Evolutionary conservation across 2,113 vertebrate genomes (phyloP).

Genomic region (Acinonyx jubatus): DNA sequence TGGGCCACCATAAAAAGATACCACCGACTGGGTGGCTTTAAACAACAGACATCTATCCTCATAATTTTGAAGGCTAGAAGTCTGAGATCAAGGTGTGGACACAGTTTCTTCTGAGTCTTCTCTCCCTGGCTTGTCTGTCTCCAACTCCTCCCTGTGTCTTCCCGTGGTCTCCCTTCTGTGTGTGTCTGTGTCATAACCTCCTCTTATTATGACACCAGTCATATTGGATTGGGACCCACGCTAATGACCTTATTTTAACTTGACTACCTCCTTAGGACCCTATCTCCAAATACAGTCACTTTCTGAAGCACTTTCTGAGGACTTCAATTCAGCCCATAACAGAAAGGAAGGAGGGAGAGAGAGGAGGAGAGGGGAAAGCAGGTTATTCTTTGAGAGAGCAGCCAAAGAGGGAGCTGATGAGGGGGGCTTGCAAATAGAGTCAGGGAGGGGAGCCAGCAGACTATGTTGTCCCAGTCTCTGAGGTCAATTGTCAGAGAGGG

Average conservation of each 20-base stretch:
- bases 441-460: too few species aligned
- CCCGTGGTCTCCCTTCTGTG: neutral
- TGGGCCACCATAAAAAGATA: neutral
- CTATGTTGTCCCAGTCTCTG: neutral
- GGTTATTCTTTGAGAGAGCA: neutral
- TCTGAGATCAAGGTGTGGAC: neutral
- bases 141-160: neutral
- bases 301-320: neutral
- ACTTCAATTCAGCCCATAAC: neutral
- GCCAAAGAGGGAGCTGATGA: neutral
- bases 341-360: neutral
- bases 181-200: neutral
- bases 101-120: neutral
- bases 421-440: too few species aligned
- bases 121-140: neutral
- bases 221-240: neutral
- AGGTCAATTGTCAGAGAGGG: neutral
- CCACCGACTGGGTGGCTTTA: neutral
- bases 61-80: neutral
- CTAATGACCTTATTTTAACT: neutral
- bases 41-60: neutral
- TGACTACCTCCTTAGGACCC: neutral
- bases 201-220: neutral
- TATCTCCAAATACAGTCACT: neutral
- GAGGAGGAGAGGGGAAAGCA: too few species aligned